Conservation (phyloP, 2,113 vertebrate genomes). For the Chrysemys picta region DNA sequence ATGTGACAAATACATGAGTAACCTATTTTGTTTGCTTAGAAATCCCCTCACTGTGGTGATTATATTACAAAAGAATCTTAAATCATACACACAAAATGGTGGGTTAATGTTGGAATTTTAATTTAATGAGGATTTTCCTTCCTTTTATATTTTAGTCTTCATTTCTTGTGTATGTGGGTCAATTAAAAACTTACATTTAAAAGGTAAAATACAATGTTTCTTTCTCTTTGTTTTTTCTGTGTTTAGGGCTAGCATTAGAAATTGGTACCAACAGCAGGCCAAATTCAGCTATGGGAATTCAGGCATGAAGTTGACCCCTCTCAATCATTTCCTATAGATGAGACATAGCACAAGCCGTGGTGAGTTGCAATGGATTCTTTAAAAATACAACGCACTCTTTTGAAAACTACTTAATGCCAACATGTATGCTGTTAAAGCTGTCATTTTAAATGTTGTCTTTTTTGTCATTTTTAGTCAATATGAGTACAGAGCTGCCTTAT, state of each 20-base stretch:
- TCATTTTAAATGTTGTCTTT: background rate
- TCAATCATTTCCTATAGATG: constrained; percentile 74
- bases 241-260: constrained; percentile 75
- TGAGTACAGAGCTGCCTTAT: background rate
- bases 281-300: constrained; percentile 67
- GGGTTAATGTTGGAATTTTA: background rate
- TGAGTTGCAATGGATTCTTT: constrained; percentile 60
- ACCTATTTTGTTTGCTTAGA: background rate
- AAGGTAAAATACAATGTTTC: constrained; percentile 20
- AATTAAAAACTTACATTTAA: background rate
- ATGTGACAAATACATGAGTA: background rate
- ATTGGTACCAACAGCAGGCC: constrained; percentile 39
- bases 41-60: background rate
- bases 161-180: background rate
- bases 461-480: background rate
- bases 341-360: constrained; percentile 71
- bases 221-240: constrained; percentile 5
- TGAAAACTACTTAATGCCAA: background rate
- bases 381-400: background rate
- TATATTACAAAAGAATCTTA: background rate
- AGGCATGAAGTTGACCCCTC: constrained; percentile 74
- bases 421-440: background rate
- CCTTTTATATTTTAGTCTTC: background rate
- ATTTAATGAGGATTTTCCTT: background rate
- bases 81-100: background rate